Base-by-base conservation (phyloP, 1,140 invertebrate species). In the Conus ventricosus region DNA sequence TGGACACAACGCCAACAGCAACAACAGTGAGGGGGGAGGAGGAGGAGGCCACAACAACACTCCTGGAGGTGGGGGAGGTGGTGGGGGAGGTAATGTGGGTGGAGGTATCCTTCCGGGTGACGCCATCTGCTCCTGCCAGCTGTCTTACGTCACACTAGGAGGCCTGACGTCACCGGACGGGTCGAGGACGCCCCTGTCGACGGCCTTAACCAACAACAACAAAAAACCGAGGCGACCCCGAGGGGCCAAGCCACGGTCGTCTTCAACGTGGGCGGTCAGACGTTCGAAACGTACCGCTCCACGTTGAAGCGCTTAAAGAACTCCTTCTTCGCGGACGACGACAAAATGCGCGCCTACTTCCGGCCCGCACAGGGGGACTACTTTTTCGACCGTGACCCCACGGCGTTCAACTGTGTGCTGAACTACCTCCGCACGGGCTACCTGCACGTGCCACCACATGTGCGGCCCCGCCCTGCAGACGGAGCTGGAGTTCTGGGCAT, bases 361-460 rank as follows among this genome's bases (percentile, higher is more conserved):
- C 89, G 94, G 55, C 88, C 92, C 25, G 98, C 99, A 93, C 97
- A 97, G 92, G 97, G 98, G 93, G 94, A 94, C 63, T 95, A 93
- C 71, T 95, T 94, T 89, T 94, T 95, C 89, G 94, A 95, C 88
- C 84, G 94, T 55, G 93, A 95, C 89, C 92, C 93, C 10, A 91
- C 90, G 71, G 92, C 92, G 17, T 95, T 95, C 89, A 90, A 89
- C 53, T 91, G 92, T 13, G 91, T 95, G 81, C 86, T 95, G 57
- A 94, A 94, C 84, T 95, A 93, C 89, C 88, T 93, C n/a, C 87
- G 94, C 81, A 94, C 93, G 51, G 92, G 93, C 7, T 93, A 95
- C 88, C 91, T 95, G 23, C 94, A 95, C 87, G 90, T 94, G 39
- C 94, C 3, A 93, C 92, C 39, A 93, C 78, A 89, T 94, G 84